These are phyloP conservation scores for Erebia aethiops DNA, from an alignment of 2,888 invertebrate species.

Conservation along the genomic window DNA sequence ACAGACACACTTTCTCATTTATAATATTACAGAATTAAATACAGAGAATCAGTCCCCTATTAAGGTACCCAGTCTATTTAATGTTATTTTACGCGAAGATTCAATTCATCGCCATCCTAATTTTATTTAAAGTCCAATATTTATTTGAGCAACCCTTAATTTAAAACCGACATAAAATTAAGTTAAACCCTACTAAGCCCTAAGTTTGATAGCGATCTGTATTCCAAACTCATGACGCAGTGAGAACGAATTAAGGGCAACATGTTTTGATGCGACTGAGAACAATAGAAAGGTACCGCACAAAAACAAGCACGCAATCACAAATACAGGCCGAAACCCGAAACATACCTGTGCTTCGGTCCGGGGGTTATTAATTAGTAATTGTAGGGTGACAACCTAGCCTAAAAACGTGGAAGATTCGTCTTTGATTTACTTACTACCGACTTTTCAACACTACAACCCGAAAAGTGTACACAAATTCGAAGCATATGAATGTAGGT, in stretches of 20 bases:
- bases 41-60: too few relatives aligned
- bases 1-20: too few relatives aligned
- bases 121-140: not conserved
- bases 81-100: not conserved
- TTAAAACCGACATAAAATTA: slow-evolving; percentile 36
- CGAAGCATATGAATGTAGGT: not conserved
- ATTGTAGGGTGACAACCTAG: slow-evolving; percentile 68
- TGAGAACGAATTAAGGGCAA: slow-evolving; percentile 78
- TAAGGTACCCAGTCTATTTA: not conserved
- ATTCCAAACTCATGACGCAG: slow-evolving; percentile 73
- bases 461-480: not conserved
- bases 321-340: slow-evolving; percentile 58
- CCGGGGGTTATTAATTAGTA: slow-evolving; percentile 74
- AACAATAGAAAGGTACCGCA: slow-evolving; percentile 73
- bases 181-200: slow-evolving; percentile 37
- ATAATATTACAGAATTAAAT: too few relatives aligned
- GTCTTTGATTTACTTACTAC: slow-evolving; percentile 7
- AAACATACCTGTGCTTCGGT: slow-evolving; percentile 56
- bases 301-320: slow-evolving; percentile 71
- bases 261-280: slow-evolving; percentile 75
- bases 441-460: not conserved
- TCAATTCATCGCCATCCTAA: too few relatives aligned
- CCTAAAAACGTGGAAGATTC: slow-evolving; percentile 15
- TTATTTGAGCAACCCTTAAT: not conserved
- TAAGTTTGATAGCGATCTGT: slow-evolving; percentile 58